These are phyloP conservation scores for Trinectes maculatus DNA, from an alignment of 2,113 vertebrate genomes.

Conservation along the genomic window DNA sequence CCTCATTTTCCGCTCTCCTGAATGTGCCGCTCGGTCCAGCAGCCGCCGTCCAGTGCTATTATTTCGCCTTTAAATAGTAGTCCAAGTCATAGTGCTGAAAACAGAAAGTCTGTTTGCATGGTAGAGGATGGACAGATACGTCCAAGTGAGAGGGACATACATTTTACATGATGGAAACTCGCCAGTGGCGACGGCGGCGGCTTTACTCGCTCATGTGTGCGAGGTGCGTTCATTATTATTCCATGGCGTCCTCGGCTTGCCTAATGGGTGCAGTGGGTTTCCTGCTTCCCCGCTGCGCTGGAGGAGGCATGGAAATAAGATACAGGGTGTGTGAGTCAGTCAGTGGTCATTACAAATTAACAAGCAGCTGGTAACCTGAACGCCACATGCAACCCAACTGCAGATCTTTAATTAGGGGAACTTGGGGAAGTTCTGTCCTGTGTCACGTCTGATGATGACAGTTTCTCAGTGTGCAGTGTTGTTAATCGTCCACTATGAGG, in stretches of 20 bases:
- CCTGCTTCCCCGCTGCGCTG: slow-evolving; percentile 46
- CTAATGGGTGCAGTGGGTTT: slow-evolving; percentile 61
- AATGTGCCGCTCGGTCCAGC: slow-evolving; percentile 13
- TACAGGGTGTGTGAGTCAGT: slow-evolving; percentile 48
- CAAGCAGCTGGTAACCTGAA: slow-evolving; percentile 40
- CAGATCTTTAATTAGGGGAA: slow-evolving; percentile 14
- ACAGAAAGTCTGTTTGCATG: background rate
- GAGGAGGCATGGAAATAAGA: slow-evolving; percentile 60
- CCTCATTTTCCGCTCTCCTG: slow-evolving; percentile 24
- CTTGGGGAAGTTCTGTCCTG: background rate
- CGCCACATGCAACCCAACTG: background rate
- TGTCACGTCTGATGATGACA: background rate
- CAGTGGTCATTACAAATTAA: slow-evolving; percentile 38
- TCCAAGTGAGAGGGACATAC: slow-evolving; percentile 28
- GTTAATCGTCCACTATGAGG: background rate
- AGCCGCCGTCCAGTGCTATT: slow-evolving; percentile 13
- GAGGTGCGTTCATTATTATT: slow-evolving; percentile 66
- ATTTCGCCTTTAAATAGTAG: slow-evolving; percentile 20
- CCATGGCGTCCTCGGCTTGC: slow-evolving; percentile 61
- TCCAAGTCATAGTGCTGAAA: no score
- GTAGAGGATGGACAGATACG: slow-evolving; percentile 14
- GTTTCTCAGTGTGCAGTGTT: background rate
- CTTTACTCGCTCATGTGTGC: slow-evolving; percentile 52
- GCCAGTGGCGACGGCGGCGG: background rate
- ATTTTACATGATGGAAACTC: slow-evolving; percentile 65